phyloP scores from a whole-genome alignment of 1,140 invertebrate species.

The Tribolium castaneum region DNA sequence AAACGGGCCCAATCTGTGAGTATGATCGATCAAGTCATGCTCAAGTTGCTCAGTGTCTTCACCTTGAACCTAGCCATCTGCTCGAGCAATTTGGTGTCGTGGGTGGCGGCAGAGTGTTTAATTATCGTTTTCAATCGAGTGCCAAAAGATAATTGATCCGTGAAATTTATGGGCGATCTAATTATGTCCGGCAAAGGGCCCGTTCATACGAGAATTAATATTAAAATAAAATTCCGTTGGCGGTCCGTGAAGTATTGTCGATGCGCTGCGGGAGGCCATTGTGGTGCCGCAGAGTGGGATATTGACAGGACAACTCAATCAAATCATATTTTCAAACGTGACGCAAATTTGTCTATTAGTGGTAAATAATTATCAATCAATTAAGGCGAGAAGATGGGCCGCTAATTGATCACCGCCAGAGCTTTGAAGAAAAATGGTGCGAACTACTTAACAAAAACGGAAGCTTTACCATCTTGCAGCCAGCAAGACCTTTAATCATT shows the following conservation, averaged over 20 bases:
- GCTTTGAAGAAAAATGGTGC: conserved; percentile 33
- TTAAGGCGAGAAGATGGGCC: not conserved
- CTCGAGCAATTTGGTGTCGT: conserved; percentile 8
- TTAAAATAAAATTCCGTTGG: conserved; percentile 28
- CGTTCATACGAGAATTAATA: not conserved
- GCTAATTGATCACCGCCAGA: conserved; percentile 19
- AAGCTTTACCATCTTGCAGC: conserved; percentile 27
- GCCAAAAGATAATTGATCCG: conserved; percentile 25
- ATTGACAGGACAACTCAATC: conserved; percentile 42
- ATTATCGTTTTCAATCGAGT: conserved; percentile 17
- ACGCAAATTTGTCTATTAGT: conserved; percentile 37
- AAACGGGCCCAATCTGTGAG: conserved; percentile 6
- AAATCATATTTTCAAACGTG: conserved; percentile 36
- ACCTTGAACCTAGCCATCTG: conserved; percentile 36
- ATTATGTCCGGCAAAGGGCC: conserved; percentile 23
- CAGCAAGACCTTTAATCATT: conserved; percentile 14
- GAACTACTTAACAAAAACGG: conserved; percentile 36
- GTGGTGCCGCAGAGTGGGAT: conserved; percentile 10
- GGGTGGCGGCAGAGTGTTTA: conserved; percentile 4
- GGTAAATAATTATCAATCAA: conserved; percentile 35
- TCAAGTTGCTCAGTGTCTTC: conserved; percentile 14
- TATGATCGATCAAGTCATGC: conserved; percentile 37
- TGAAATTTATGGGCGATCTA: conserved; percentile 14
- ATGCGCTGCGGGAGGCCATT: conserved; percentile 26
- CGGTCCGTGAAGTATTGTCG: conserved; percentile 21